These are phyloP conservation scores for Parapristionchus giblindavisi DNA, from an alignment of 2,888 invertebrate species.

Conservation along the genomic window DNA sequence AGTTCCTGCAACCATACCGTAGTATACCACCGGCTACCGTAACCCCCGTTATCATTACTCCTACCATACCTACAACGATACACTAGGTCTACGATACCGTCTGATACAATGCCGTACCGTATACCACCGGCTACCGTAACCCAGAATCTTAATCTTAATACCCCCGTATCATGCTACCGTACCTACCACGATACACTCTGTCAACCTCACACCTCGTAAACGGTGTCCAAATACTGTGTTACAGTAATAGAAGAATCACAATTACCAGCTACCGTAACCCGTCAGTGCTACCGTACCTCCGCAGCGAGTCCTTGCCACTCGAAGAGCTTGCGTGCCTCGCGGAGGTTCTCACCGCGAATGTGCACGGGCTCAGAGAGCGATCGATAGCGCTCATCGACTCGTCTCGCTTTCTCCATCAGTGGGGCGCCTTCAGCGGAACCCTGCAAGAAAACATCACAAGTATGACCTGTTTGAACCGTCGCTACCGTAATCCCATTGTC, in stretches of 20 bases:
- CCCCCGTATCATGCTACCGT: neutral
- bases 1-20: conserved; percentile 76
- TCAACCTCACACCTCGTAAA: neutral
- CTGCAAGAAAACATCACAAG: conserved; percentile 18
- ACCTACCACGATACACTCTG: neutral
- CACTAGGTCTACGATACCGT: no score
- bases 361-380: conserved; percentile 73
- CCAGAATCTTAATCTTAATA: neutral
- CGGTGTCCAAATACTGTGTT: no score
- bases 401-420: conserved; percentile 77
- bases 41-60: no score
- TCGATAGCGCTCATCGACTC: conserved; percentile 78
- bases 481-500: no score
- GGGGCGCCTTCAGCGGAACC: conserved; percentile 47
- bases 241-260: no score
- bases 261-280: no score
- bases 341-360: conserved; percentile 84
- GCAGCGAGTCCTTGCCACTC: conserved; percentile 90
- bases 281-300: conserved; percentile 74
- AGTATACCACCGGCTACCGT: no score
- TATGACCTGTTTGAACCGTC: no score
- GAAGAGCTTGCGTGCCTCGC: conserved; percentile 86
- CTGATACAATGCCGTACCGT: no score
- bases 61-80: no score
- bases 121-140: no score